Evolutionary conservation across 2,888 invertebrate genomes (phyloP), one percentile per base, ranked within the genome.

Genomic region (Chaetoderma sp.): DNA sequence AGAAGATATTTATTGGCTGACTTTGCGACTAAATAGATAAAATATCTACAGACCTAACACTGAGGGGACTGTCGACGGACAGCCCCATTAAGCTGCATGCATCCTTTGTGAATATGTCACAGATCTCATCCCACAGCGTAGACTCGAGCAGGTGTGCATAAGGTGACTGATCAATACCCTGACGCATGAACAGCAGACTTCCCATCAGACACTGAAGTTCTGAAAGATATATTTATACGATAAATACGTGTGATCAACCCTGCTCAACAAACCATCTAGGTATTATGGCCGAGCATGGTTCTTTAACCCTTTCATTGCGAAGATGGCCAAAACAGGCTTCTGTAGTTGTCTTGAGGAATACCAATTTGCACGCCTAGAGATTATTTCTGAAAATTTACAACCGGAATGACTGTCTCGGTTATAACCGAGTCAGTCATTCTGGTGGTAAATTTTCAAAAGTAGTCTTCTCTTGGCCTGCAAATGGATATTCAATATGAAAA

Each of bases 81-180:
- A 98, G 90, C 0, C 96, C 95, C 72, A 97, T 89, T 63, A 97
- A 89, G 63, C 93, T 90, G 87, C 98, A 98, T 18, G 98, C 95
- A 88, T 98, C 98, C 78, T 93, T 91, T 30, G 94, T 91, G 86
- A 98, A 98, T 72, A 94, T 90, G 83, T 97, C 97, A 73, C 93
- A 92, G 21, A 94, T 93, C 81, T 95, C 95, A 81, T 91, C 87
- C 94, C 94, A 95, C 81, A 93, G 90, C 64, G 92, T 91, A 13
- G 91, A 90, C 76, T 93, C 92, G 32, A 93, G 88, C 60, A 94
- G 89, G 81, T 91, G 90, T 76, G 91, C 90, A 82, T 95, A 95
- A 0, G 94, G 94, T 13, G 94, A 94, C 58, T 90, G 90, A 68
- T 90, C 89, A 66, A 94, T 90, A n/a, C 93, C 94, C 78, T 91